A percentile compares a stretch with the other conserved stretches of the same genome.
phyloP scores from a whole-genome alignment of 2,888 invertebrate genomes.

The Synanthedon formicaeformis region DNA sequence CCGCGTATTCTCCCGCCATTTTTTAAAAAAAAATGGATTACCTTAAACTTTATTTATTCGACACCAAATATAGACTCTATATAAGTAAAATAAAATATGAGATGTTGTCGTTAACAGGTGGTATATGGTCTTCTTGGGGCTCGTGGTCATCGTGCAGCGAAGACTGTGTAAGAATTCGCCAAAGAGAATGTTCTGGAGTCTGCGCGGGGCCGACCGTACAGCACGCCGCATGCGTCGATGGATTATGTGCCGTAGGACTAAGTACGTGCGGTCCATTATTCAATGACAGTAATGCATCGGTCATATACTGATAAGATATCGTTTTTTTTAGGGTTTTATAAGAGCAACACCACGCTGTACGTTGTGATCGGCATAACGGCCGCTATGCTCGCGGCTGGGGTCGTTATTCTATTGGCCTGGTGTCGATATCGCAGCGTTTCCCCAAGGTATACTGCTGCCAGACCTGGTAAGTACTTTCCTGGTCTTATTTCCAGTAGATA shows the following conservation, averaged over 20 bases:
- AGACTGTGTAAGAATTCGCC: conserved; percentile 46
- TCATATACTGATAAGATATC: background rate
- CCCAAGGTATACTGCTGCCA: conserved; percentile 47
- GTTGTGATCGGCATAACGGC: conserved; percentile 51
- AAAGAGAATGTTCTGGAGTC: conserved; percentile 38
- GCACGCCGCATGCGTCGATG: conserved; percentile 54
- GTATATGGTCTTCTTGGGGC: conserved; percentile 49
- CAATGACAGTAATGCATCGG: background rate
- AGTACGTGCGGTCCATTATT: background rate
- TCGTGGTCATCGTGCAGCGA: conserved; percentile 49
- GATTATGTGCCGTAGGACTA: conserved; percentile 28
- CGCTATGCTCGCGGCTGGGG: conserved; percentile 44
- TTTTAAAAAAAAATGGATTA: too few relatives aligned
- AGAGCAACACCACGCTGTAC: conserved; percentile 41
- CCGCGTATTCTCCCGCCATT: too few relatives aligned
- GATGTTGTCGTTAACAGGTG: conserved; percentile 15
- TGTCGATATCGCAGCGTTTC: conserved; percentile 35
- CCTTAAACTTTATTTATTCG: too few relatives aligned
- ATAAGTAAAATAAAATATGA: too few relatives aligned
- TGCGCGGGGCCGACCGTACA: conserved; percentile 48
- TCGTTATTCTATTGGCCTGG: conserved; percentile 46
- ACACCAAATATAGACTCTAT: too few relatives aligned
- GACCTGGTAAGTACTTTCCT: conserved; percentile 29
- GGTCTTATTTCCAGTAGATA: too few relatives aligned
- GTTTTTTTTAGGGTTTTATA: conserved; percentile 31